Percentiles rank a stretch among this genome's conserved stretches.
Evolutionary conservation across 1,140 invertebrate genomes (phyloP).

Genomic region (Ladona fulva): DNA sequence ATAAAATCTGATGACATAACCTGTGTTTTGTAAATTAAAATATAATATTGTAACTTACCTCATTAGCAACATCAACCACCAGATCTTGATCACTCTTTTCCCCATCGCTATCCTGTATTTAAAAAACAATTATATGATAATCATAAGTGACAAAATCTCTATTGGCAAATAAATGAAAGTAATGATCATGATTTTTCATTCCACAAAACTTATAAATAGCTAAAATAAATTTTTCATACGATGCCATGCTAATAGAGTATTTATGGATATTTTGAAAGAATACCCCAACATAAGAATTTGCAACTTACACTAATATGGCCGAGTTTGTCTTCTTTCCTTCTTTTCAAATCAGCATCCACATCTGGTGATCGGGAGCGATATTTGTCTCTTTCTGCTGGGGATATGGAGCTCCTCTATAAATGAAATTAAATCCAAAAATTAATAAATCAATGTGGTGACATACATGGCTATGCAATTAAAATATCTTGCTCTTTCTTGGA

Average conservation of each 20-base stretch:
- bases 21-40: too few relatives aligned
- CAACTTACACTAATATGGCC: conserved; percentile 27
- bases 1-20: too few relatives aligned
- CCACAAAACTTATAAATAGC: too few relatives aligned
- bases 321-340: conserved; percentile 42
- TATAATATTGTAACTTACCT: conserved; percentile 42
- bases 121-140: conserved; percentile 25
- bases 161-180: too few relatives aligned
- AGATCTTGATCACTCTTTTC: conserved; percentile 81
- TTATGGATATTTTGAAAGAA: too few relatives aligned
- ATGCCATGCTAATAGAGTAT: too few relatives aligned
- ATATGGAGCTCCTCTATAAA: conserved; percentile 46
- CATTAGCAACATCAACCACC: conserved; percentile 84
- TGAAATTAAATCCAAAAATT: conserved; percentile 11
- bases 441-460: neutral
- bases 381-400: conserved; percentile 46
- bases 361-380: conserved; percentile 40
- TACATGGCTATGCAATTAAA: too few relatives aligned
- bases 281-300: too few relatives aligned
- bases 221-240: too few relatives aligned
- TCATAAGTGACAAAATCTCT: neutral
- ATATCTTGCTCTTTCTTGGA: too few relatives aligned
- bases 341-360: conserved; percentile 38
- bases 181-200: too few relatives aligned
- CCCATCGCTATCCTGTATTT: conserved; percentile 63